Evolutionary conservation across 2,113 vertebrate species (phyloP), one percentile per base, ranked within the genome.

Genomic region (Pseudorectes ferrugineus): DNA sequence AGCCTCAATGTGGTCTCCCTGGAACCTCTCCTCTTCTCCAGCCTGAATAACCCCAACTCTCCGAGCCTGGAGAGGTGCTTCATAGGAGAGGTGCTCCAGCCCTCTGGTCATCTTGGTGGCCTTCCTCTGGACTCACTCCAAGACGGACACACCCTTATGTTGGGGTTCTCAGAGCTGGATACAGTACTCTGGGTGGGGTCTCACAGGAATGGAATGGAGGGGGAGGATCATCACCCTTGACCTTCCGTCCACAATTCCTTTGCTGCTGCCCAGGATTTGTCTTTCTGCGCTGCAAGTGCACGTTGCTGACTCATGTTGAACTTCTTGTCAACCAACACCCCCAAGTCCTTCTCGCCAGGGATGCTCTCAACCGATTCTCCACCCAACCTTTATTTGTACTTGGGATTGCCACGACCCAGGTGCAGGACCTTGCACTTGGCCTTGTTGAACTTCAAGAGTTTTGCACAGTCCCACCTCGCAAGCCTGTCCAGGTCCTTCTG

Each of bases 401-500:
- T 46, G 29, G 28, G 29, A 18, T 59, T 74, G 16, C 11, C 11
- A 9, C 0, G 0, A 24, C 12, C 28, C 28, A 15, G 1, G 19
- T 25, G 23, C 20, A 52, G 61, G 46, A 20, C 38, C 52, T 67
- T 59, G 45, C 6, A 8, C 28, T 21, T 38, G 38, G 38, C 33
- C 59, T 45, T n/a, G 28, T 25, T 81, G 38, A 40, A 21, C 38
- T 38, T 38, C 15, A 45, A 14, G 36, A 38, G 36, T 49, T 73
- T 20, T 17, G 7, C 19, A 11, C 33, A 10, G 33, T 28, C 19
- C 26, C 23, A 14, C 12, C 33, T 66, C 0, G 0, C 45, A 45
- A 22, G 38, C n/a, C 20, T 74, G 28, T 38, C 68, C n/a, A n/a
- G 29, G 6, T 40, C n/a, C 16, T 11, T 46, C 45, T 52, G 46